Conservation (phyloP, 1,140 invertebrate genomes). For the Zaprionus lachaisei region DNA sequence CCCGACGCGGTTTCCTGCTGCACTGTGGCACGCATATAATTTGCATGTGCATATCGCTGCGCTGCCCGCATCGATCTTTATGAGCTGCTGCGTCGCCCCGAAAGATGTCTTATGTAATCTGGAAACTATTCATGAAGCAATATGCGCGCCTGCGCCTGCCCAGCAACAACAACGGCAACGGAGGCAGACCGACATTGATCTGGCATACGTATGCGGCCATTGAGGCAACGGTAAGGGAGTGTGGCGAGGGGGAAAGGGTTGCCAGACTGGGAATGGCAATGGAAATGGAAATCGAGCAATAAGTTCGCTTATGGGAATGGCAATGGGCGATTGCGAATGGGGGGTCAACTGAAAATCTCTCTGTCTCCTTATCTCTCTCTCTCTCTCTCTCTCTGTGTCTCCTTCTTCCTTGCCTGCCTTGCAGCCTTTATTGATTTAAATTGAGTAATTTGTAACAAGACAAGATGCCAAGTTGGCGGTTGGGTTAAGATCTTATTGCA, state of each 20-base stretch:
- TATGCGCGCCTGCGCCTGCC: conserved; percentile 71
- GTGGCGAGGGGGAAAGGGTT: background rate
- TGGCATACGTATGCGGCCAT: conserved; percentile 77
- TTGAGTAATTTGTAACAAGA: conserved; percentile 70
- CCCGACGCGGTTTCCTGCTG: conserved; percentile 62
- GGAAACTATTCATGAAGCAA: conserved; percentile 84
- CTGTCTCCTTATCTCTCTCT: background rate
- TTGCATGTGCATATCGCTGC: conserved; percentile 72
- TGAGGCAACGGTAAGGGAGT: conserved; percentile 46
- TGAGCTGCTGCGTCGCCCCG: conserved; percentile 37
- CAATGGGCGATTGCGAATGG: conserved; percentile 24
- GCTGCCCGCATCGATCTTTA: conserved; percentile 54
- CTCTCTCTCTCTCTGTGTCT: background rate
- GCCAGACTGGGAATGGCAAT: conserved; percentile 17
- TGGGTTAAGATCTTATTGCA: conserved; percentile 59
- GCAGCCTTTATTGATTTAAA: conserved; percentile 75
- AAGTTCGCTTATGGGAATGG: conserved; percentile 6
- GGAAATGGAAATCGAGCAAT: conserved; percentile 34
- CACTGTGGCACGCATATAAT: conserved; percentile 71
- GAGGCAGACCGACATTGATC: conserved; percentile 70
- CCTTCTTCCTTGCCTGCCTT: background rate
- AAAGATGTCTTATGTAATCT: conserved; percentile 83
- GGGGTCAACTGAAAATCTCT: conserved; percentile 48
- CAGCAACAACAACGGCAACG: conserved; percentile 45
- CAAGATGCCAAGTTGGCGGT: conserved; percentile 29